Evolutionary conservation across 2,113 vertebrate genomes (phyloP).

Genomic region (Phasianus colchicus): DNA sequence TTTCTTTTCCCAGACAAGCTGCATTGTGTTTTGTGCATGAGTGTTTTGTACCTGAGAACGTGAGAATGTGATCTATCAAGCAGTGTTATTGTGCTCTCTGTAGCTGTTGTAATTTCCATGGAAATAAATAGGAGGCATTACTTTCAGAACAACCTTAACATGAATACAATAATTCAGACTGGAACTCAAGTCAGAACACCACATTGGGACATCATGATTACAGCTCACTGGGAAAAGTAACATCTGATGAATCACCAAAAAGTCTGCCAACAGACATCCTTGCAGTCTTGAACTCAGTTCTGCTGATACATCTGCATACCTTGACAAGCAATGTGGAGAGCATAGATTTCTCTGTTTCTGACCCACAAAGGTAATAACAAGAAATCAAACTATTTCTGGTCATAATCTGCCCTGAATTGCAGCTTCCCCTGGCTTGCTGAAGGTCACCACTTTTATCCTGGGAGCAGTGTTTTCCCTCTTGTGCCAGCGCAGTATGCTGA

Average conservation of each 20-base stretch:
- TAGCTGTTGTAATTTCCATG: too few relatives aligned
- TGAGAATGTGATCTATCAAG: too few relatives aligned
- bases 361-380: not conserved
- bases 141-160: not conserved
- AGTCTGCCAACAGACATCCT: not conserved
- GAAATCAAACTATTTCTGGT: not conserved
- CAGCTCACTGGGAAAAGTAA: not conserved
- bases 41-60: too few relatives aligned
- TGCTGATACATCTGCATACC: rapidly evolving
- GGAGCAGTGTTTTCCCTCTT: not conserved
- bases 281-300: rapidly evolving
- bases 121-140: too few relatives aligned
- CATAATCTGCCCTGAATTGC: not conserved
- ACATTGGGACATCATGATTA: not conserved
- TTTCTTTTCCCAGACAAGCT: not conserved
- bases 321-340: rapidly evolving
- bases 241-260: not conserved
- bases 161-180: not conserved
- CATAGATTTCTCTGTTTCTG: not conserved
- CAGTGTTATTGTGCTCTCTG: too few relatives aligned
- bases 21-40: too few relatives aligned
- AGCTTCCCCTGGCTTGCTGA: not conserved
- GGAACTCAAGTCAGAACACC: not conserved
- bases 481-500: not conserved
- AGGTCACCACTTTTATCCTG: rapidly evolving